Evolutionary conservation across 2,888 invertebrate species (phyloP).

Genomic region (Vandiemenella viatica): DNA sequence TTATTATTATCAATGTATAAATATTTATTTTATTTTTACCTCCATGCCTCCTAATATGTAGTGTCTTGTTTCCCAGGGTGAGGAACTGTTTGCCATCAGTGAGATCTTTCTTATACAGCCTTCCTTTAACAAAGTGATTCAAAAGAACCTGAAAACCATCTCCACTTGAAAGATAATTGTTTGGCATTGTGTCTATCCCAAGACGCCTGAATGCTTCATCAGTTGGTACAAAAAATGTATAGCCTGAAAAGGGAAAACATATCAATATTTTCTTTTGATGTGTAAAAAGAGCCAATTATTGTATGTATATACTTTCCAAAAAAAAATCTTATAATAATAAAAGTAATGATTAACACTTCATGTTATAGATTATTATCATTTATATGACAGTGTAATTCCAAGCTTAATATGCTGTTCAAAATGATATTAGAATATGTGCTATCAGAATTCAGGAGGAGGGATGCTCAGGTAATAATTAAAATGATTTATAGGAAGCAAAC

Average conservation of each 20-base stretch:
- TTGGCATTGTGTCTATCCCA: conserved; percentile 41
- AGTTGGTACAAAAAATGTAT: conserved; percentile 54
- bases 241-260: conserved; percentile 27
- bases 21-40: too few species aligned
- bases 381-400: too few species aligned
- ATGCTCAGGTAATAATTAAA: too few species aligned
- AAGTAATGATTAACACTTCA: not conserved
- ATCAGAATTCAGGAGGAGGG: too few species aligned
- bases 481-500: too few species aligned
- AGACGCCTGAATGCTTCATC: conserved; percentile 47
- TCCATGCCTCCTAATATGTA: conserved; percentile 29
- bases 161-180: conserved; percentile 38
- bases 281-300: too few species aligned
- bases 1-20: too few species aligned
- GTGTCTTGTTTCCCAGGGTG: conserved; percentile 39
- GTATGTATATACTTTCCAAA: too few species aligned
- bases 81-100: conserved; percentile 36
- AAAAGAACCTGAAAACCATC: conserved; percentile 41
- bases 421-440: too few species aligned
- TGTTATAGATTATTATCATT: not conserved
- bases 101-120: conserved; percentile 42
- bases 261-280: too few species aligned
- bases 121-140: conserved; percentile 45
- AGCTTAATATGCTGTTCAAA: too few species aligned
- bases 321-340: not conserved